These are phyloP conservation scores for Oscheius onirici DNA, from an alignment of 2,888 invertebrate genomes.

Conservation along the genomic window DNA sequence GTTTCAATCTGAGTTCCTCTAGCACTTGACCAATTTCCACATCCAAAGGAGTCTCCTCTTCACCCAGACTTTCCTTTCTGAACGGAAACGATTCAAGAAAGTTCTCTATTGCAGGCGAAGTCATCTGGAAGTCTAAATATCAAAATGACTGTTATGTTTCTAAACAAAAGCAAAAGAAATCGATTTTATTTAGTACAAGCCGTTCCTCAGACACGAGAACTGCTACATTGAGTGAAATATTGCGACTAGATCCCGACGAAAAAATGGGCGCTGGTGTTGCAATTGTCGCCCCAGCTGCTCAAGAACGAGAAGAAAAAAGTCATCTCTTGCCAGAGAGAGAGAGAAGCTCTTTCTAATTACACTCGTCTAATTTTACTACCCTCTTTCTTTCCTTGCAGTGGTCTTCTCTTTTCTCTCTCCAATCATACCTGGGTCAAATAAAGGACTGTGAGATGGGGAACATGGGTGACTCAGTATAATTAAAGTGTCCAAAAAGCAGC, in stretches of 20 bases:
- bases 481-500: too few species aligned
- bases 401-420: too few species aligned
- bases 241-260: neutral
- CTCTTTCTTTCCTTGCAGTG: too few species aligned
- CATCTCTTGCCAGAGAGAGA: too few species aligned
- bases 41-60: slow-evolving; percentile 21
- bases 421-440: too few species aligned
- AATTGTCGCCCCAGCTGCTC: neutral
- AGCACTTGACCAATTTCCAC: slow-evolving; percentile 22
- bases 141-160: too few species aligned
- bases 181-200: neutral
- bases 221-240: neutral
- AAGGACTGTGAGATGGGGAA: too few species aligned
- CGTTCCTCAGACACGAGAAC: too few species aligned
- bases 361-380: too few species aligned
- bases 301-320: too few species aligned
- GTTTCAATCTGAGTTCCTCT: slow-evolving; percentile 20
- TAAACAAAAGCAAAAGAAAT: neutral
- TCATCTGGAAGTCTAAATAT: neutral
- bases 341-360: too few species aligned
- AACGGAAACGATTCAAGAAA: slow-evolving; percentile 5
- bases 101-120: neutral
- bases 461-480: too few species aligned
- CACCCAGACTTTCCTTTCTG: slow-evolving; percentile 22
- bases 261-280: neutral